Percentiles rank a stretch among this genome's conserved stretches.
Evolutionary conservation across 1,140 invertebrate genomes (phyloP).

Genomic region (Cydia fagiglandana): DNA sequence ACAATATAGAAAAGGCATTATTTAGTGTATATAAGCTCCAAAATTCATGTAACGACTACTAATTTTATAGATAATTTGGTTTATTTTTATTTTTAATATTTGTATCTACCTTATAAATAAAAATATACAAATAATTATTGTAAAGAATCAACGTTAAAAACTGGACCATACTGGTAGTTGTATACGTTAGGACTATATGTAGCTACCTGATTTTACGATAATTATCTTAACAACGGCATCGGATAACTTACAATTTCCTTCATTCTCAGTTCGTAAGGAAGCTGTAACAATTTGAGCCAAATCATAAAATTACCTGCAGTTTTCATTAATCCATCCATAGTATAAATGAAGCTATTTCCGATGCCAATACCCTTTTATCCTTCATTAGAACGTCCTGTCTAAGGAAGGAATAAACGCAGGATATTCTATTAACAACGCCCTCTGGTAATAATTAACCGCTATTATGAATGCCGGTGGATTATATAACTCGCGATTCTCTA

Average conservation of each 20-base stretch:
- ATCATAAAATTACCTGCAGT: background rate
- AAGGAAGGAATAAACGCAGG: conserved; percentile 3
- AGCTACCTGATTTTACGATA: background rate
- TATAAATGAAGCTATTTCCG: background rate
- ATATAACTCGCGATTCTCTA: background rate
- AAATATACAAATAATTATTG: no score
- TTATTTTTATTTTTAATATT: no score
- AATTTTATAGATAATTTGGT: no score
- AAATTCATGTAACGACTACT: no score
- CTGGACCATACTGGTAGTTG: no score
- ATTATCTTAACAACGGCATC: background rate
- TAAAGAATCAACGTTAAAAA: no score
- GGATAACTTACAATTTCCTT: background rate
- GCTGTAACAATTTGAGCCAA: background rate
- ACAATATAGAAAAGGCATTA: no score
- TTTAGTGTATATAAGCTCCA: no score
- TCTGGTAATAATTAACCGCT: background rate
- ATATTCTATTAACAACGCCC: conserved; percentile 11
- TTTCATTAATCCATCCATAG: background rate
- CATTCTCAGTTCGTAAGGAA: background rate
- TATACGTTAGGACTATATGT: no score
- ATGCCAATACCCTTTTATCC: background rate
- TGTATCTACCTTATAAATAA: no score
- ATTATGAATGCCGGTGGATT: background rate
- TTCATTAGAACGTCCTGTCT: background rate